Evolutionary conservation across 35 echinoderm and acorn worm genomes (phyloP).

Genomic region (Ophioderma brevispina): DNA sequence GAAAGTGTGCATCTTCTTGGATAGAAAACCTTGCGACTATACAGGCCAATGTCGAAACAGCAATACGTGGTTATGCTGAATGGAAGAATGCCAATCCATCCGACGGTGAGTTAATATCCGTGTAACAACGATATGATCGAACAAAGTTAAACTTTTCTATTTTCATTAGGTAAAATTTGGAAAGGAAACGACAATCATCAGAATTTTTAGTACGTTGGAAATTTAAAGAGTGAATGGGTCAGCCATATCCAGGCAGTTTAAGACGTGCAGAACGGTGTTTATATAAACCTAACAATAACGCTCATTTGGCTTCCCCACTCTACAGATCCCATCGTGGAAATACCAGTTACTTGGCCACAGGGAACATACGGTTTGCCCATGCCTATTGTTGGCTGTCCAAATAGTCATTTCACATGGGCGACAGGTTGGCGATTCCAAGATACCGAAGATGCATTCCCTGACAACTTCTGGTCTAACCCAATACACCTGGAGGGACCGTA

Average conservation of each 20-base stretch:
- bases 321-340: slow-evolving; percentile 51
- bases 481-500: slow-evolving; percentile 58
- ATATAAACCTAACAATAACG: too few species aligned
- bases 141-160: too few species aligned
- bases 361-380: slow-evolving; percentile 75
- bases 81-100: slow-evolving; percentile 25
- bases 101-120: neutral
- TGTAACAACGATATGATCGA: too few species aligned
- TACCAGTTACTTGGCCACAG: slow-evolving; percentile 64
- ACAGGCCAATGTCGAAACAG: slow-evolving; percentile 15
- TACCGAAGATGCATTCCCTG: slow-evolving; percentile 51
- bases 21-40: slow-evolving; percentile 13
- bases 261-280: too few species aligned
- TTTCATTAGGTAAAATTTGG: too few species aligned
- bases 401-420: slow-evolving; percentile 49
- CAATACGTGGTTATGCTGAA: slow-evolving; percentile 24
- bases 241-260: too few species aligned
- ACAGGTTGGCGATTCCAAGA: slow-evolving; percentile 69
- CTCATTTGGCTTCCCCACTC: too few species aligned
- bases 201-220: too few species aligned
- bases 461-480: slow-evolving; percentile 74
- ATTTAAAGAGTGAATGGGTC: too few species aligned
- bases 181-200: too few species aligned
- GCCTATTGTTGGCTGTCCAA: slow-evolving; percentile 58
- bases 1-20: slow-evolving; percentile 20